These are phyloP conservation scores for Caenorhabditis zanzibari DNA, from an alignment of 2,888 invertebrate genomes.

Conservation along the genomic window DNA sequence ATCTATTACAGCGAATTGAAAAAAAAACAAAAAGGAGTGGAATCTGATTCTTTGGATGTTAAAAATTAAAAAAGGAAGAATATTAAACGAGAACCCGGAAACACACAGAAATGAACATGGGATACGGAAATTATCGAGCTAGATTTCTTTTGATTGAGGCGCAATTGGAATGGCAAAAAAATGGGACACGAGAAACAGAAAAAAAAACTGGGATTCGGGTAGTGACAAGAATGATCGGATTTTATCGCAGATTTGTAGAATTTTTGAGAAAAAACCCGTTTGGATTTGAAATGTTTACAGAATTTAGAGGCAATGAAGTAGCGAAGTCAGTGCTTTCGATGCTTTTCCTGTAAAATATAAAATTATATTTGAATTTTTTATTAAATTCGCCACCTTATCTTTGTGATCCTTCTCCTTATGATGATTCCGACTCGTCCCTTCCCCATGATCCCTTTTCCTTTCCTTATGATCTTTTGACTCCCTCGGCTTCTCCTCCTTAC, in stretches of 20 bases:
- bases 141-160: background rate
- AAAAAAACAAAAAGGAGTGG: background rate
- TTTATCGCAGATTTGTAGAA: conserved; percentile 14
- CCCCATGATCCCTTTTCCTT: conserved; percentile 36
- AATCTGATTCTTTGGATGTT: background rate
- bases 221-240: background rate
- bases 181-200: background rate
- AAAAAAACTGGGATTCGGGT: background rate
- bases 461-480: conserved; percentile 30
- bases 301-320: background rate
- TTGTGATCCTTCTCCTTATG: conserved; percentile 10
- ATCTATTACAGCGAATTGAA: background rate
- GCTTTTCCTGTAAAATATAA: background rate
- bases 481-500: conserved; percentile 25
- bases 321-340: background rate
- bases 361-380: background rate
- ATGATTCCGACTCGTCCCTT: conserved; percentile 39
- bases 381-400: background rate
- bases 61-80: background rate
- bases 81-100: background rate
- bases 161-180: background rate
- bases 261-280: background rate
- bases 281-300: background rate
- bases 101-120: background rate
- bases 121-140: background rate